A percentile compares a stretch with the other conserved stretches of the same genome.
phyloP scores from a whole-genome alignment of 2,888 invertebrate species.

The Griposia aprilina region DNA sequence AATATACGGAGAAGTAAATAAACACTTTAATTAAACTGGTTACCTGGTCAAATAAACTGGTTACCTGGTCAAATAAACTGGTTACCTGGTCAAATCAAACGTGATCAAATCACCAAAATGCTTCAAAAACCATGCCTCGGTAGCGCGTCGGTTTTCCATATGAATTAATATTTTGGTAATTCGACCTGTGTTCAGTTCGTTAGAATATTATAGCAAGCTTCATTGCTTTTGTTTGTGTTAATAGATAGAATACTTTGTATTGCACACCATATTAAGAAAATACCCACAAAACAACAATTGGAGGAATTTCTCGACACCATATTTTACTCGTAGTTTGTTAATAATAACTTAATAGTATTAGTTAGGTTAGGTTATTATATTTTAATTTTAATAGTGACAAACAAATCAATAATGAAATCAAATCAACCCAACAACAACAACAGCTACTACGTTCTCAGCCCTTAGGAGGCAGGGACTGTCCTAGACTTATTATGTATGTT shows the following conservation, averaged over 20 bases:
- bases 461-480: not conserved
- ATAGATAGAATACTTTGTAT: not conserved
- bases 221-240: not conserved
- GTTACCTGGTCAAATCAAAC: not conserved
- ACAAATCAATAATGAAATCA: not conserved
- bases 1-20: not conserved
- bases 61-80: not conserved
- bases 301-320: too few species aligned
- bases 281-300: too few species aligned
- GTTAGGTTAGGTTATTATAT: too few species aligned
- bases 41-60: not conserved
- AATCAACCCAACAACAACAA: too few species aligned
- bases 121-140: not conserved
- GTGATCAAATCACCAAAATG: not conserved
- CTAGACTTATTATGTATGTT: too few species aligned
- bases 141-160: not conserved
- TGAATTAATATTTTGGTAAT: not conserved
- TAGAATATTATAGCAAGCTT: not conserved
- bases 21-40: not conserved
- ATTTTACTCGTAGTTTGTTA: too few species aligned
- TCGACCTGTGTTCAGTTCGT: not conserved
- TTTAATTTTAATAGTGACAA: too few species aligned
- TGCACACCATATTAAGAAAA: too few species aligned
- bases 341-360: too few species aligned
- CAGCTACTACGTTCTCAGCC: not conserved